Conservation (phyloP, 2,113 vertebrate species). For the Suncus etruscus region DNA sequence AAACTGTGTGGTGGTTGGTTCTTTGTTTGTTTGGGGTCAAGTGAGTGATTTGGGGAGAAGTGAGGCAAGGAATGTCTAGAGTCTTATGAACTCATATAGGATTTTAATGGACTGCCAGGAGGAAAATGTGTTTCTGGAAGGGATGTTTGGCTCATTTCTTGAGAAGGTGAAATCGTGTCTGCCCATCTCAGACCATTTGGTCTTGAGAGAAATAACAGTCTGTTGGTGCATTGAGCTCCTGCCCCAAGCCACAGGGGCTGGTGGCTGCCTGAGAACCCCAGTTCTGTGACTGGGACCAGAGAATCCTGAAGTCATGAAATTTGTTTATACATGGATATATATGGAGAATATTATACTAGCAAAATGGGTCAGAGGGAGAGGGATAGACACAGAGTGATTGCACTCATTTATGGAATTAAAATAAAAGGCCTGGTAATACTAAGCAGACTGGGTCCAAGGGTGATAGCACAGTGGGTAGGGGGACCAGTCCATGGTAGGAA, state of each 20-base stretch:
- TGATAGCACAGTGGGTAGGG: too few species aligned
- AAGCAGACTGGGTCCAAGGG: too few species aligned
- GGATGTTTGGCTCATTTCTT: not conserved
- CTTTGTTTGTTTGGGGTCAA: too few species aligned
- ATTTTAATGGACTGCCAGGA: not conserved
- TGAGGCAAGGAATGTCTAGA: not conserved
- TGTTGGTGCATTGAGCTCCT: accelerated
- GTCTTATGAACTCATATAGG: not conserved
- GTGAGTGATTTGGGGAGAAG: not conserved
- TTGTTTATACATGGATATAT: too few species aligned
- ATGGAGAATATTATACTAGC: too few species aligned
- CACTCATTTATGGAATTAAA: too few species aligned
- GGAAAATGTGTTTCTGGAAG: not conserved
- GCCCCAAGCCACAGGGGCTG: not conserved
- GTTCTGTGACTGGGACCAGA: not conserved
- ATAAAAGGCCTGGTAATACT: too few species aligned
- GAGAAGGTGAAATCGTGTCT: not conserved
- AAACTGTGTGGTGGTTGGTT: conserved; percentile 12
- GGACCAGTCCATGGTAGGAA: too few species aligned
- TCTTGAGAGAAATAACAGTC: not conserved
- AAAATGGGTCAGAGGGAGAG: too few species aligned
- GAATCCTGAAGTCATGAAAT: not conserved
- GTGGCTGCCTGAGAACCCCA: not conserved
- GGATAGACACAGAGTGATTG: too few species aligned
- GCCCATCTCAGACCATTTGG: not conserved